Evolutionary conservation across 2,888 invertebrate genomes (phyloP).

Genomic region (Ochropacha duplaris): DNA sequence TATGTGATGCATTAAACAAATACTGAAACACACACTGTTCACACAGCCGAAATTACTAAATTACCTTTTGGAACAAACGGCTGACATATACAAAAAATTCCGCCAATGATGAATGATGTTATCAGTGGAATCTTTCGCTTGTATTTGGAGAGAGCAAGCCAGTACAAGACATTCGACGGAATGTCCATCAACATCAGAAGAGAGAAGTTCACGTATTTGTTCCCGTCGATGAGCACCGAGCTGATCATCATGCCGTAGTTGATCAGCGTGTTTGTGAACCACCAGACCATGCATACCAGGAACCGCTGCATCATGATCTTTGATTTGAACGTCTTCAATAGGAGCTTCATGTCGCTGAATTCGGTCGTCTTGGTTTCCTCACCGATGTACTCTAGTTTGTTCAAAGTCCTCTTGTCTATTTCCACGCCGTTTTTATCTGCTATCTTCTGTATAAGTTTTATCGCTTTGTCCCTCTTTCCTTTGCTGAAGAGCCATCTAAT

Average conservation of each 20-base stretch:
- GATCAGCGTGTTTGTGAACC: slow-evolving; percentile 75
- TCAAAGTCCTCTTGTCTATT: slow-evolving; percentile 51
- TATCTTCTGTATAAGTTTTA: slow-evolving; percentile 63
- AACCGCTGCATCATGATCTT: slow-evolving; percentile 72
- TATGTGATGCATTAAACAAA: too few relatives aligned
- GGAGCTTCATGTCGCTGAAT: slow-evolving; percentile 53
- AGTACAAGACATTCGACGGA: slow-evolving; percentile 71
- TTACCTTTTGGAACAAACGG: slow-evolving; percentile 70
- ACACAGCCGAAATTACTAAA: too few relatives aligned
- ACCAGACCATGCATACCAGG: slow-evolving; percentile 72
- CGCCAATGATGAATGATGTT: slow-evolving; percentile 64
- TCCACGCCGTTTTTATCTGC: slow-evolving; percentile 60
- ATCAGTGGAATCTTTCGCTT: slow-evolving; percentile 63
- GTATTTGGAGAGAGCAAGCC: slow-evolving; percentile 68
- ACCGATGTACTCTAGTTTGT: slow-evolving; percentile 58
- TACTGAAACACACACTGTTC: too few relatives aligned
- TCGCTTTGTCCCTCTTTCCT: slow-evolving; percentile 59
- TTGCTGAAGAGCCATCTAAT: slow-evolving; percentile 76
- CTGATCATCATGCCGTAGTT: slow-evolving; percentile 80
- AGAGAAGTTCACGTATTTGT: slow-evolving; percentile 74
- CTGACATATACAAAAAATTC: slow-evolving; percentile 66
- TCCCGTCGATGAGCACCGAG: slow-evolving; percentile 70
- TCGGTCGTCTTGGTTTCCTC: slow-evolving; percentile 44
- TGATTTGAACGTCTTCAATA: slow-evolving; percentile 68
- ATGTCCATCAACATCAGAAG: slow-evolving; percentile 74